These are phyloP conservation scores for Petrocephalus schoutedeni DNA, from an alignment of 2,797 vertebrate genomes.

Conservation along the genomic window DNA sequence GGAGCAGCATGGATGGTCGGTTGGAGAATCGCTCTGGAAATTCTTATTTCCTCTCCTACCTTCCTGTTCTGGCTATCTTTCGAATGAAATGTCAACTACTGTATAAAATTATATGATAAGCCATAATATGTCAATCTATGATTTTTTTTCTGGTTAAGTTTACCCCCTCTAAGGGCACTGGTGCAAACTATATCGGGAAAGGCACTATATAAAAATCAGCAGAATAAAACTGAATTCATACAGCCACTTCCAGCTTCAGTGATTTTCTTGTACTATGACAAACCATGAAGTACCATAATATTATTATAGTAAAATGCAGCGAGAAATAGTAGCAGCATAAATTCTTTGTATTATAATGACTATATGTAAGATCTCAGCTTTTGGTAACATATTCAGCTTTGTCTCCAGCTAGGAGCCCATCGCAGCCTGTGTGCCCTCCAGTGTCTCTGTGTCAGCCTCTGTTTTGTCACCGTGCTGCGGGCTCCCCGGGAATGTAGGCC, in stretches of 20 bases:
- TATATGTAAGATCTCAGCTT: background rate
- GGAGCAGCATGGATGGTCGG: background rate
- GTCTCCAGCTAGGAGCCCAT: background rate
- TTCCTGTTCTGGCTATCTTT: background rate
- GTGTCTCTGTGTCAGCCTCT: slow-evolving; percentile 32
- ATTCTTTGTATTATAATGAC: background rate
- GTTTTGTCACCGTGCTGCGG: slow-evolving; percentile 34
- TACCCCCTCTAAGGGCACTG: background rate
- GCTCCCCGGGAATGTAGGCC: slow-evolving; percentile 39
- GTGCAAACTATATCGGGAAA: background rate
- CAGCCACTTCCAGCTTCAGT: background rate
- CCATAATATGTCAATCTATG: background rate
- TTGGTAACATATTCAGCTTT: background rate
- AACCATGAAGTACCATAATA: background rate
- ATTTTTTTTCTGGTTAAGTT: background rate
- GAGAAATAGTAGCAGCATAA: background rate
- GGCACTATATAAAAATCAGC: background rate
- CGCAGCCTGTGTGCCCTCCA: background rate
- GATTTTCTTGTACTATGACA: background rate
- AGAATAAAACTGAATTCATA: background rate
- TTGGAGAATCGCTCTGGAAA: background rate
- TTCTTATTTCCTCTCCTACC: background rate
- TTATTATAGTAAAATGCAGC: background rate
- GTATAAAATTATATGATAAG: background rate
- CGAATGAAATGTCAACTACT: background rate